Evolutionary conservation across 1,140 invertebrate genomes (phyloP).

Genomic region (Pinna nobilis): DNA sequence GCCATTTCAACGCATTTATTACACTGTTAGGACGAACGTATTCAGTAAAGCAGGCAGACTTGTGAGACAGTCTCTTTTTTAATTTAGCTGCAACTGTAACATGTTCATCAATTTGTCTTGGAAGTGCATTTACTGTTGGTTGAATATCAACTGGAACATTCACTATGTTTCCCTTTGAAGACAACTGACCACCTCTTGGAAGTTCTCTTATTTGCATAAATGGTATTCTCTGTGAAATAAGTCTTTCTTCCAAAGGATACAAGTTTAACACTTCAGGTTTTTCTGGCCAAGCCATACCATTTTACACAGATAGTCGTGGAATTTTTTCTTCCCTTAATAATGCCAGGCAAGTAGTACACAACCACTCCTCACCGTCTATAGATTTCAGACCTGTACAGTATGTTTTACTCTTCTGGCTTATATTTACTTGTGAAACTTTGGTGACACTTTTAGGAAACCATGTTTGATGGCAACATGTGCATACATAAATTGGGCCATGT

Average conservation of each 20-base stretch:
- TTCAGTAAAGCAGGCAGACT: not conserved
- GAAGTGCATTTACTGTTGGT: constrained; percentile 35
- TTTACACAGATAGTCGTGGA: not conserved
- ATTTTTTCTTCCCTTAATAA: constrained; percentile 10
- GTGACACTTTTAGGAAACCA: constrained; percentile 39
- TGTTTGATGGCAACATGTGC: constrained; percentile 41
- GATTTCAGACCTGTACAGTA: constrained; percentile 18
- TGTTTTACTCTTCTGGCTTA: not conserved
- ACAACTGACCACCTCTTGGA: constrained; percentile 14
- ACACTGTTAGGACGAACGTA: constrained; percentile 9
- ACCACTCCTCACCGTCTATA: constrained; percentile 19
- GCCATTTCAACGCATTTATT: constrained; percentile 9
- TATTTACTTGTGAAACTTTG: not conserved
- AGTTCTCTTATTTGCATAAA: constrained; percentile 27
- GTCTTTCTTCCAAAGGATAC: constrained; percentile 40
- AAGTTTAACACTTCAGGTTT: constrained; percentile 43
- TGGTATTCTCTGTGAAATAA: constrained; percentile 37
- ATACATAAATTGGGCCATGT: constrained; percentile 31
- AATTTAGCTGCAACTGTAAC: constrained; percentile 1
- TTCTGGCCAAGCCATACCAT: constrained; percentile 30
- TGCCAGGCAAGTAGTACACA: constrained; percentile 9
- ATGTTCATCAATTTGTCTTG: constrained; percentile 28
- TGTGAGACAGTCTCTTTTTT: constrained; percentile 15
- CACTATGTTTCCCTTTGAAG: constrained; percentile 10
- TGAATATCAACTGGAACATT: constrained; percentile 24